Conservation (phyloP, 1,140 invertebrate species). For the Myzus persicae region DNA sequence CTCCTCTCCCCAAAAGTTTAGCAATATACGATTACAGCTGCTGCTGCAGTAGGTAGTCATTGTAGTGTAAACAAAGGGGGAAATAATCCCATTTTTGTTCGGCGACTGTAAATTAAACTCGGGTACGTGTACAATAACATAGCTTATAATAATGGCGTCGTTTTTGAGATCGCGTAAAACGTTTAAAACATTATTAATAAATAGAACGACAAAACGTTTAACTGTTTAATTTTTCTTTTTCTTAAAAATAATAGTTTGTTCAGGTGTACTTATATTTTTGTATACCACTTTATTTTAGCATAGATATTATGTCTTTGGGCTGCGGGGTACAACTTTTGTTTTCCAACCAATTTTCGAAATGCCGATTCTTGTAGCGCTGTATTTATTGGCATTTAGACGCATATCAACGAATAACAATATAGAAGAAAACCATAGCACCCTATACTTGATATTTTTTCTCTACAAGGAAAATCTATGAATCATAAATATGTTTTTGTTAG, state of each 20-base stretch:
- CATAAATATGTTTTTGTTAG: too few relatives aligned
- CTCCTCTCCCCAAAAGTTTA: background rate
- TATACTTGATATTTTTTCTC: too few relatives aligned
- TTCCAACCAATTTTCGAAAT: too few relatives aligned
- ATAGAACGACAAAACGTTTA: background rate
- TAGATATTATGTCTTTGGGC: too few relatives aligned
- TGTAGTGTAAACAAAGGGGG: background rate
- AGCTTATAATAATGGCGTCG: background rate
- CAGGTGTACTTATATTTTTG: background rate
- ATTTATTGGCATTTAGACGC: too few relatives aligned
- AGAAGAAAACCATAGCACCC: too few relatives aligned
- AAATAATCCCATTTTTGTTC: background rate
- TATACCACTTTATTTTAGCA: background rate
- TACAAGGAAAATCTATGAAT: too few relatives aligned
- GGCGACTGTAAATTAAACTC: background rate
- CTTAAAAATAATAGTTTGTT: background rate
- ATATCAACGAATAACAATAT: too few relatives aligned
- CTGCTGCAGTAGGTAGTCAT: background rate
- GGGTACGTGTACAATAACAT: background rate
- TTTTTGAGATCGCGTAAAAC: background rate
- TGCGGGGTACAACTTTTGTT: too few relatives aligned
- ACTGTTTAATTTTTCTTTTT: background rate
- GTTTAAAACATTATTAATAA: conserved; percentile 3
- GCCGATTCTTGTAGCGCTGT: too few relatives aligned
- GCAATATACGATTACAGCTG: background rate